A percentile compares a stretch with the other conserved stretches of the same genome.
phyloP scores from a whole-genome alignment of 1,140 invertebrate species.

The Diabrotica virgifera region DNA sequence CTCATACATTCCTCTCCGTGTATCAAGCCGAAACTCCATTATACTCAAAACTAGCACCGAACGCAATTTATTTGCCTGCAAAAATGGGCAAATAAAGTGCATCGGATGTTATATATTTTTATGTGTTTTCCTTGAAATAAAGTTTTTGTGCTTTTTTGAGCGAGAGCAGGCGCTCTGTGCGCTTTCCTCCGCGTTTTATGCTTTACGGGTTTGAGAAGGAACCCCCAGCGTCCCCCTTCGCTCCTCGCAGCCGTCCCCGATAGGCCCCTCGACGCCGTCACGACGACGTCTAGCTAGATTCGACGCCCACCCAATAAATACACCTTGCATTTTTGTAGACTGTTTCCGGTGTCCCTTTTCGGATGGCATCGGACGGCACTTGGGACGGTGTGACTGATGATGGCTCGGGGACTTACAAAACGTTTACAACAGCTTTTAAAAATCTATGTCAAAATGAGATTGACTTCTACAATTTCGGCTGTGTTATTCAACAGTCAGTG shows the following conservation, averaged over 20 bases:
- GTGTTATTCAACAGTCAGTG: too few relatives aligned
- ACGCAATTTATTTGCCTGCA: constrained; percentile 39
- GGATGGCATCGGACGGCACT: background rate
- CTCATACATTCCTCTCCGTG: constrained; percentile 30
- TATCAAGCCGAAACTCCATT: constrained; percentile 33
- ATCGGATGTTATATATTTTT: constrained; percentile 48
- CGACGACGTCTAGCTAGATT: constrained; percentile 13
- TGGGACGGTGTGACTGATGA: background rate
- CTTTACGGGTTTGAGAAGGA: constrained; percentile 16
- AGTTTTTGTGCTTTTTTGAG: constrained; percentile 40
- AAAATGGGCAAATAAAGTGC: constrained; percentile 46
- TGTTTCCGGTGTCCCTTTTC: constrained; percentile 15
- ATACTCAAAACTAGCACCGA: constrained; percentile 40
- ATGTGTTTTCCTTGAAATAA: constrained; percentile 47
- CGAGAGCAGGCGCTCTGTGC: constrained; percentile 29
- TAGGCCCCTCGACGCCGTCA: constrained; percentile 11
- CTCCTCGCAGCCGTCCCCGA: constrained; percentile 16
- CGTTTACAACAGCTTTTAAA: too few relatives aligned
- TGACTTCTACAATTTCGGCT: too few relatives aligned
- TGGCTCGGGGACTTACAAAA: too few relatives aligned
- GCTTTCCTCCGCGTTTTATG: constrained; percentile 29
- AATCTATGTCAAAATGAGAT: too few relatives aligned
- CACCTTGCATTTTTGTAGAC: constrained; percentile 19
- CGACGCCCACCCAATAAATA: constrained; percentile 23
- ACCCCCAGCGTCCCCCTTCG: constrained; percentile 8